phyloP scores from a whole-genome alignment of 1,140 invertebrate species.

The Bombus terrestris region DNA sequence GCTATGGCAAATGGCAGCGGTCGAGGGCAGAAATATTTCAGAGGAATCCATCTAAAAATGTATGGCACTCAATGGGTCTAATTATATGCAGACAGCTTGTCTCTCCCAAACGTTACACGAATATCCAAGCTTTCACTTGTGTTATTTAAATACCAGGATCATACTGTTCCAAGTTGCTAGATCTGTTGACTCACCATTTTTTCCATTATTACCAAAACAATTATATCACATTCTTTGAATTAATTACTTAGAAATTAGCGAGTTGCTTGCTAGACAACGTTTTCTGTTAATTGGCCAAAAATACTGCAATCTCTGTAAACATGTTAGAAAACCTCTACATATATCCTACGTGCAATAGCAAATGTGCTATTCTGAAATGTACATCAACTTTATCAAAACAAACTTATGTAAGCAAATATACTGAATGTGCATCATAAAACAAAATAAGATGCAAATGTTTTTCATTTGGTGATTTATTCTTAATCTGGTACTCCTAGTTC shows the following conservation, averaged over 20 bases:
- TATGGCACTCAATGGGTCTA: slow-evolving; percentile 24
- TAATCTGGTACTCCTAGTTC: too few relatives aligned
- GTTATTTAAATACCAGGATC: slow-evolving; percentile 9
- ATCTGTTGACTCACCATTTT: not conserved
- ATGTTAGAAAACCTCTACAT: not conserved
- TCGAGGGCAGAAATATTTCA: not conserved
- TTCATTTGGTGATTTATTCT: too few relatives aligned
- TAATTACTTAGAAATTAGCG: not conserved
- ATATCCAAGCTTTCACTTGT: slow-evolving; percentile 31
- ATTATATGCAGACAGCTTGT: slow-evolving; percentile 49
- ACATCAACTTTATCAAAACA: not conserved
- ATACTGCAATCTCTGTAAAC: not conserved
- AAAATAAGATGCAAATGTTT: not conserved
- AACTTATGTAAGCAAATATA: not conserved
- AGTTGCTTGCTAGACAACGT: not conserved
- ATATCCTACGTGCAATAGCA: too few relatives aligned
- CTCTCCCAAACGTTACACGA: slow-evolving; percentile 33
- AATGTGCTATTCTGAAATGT: too few relatives aligned
- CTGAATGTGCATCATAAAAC: not conserved
- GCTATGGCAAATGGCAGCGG: not conserved
- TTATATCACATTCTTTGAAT: not conserved
- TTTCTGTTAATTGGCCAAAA: not conserved
- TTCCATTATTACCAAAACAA: not conserved
- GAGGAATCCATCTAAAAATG: slow-evolving; percentile 29
- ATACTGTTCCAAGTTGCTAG: not conserved